phyloP scores from a whole-genome alignment of 2,888 invertebrate species.

The Polyommatus iphigenia region DNA sequence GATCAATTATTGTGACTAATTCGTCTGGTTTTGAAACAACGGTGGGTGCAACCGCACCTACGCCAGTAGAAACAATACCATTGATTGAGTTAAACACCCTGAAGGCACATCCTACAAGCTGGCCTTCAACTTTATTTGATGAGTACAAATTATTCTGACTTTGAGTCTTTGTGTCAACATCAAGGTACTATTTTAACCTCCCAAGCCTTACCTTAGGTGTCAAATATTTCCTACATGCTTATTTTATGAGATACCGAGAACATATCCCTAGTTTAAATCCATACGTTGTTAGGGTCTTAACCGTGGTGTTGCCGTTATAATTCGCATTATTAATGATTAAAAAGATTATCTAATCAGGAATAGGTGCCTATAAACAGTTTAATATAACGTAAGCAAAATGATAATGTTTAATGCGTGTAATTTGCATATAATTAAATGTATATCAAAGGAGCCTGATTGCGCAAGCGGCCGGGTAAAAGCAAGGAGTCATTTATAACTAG shows the following conservation, averaged over 20 bases:
- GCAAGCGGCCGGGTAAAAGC: constrained; percentile 31
- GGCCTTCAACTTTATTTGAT: constrained; percentile 22
- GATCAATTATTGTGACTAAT: constrained; percentile 63
- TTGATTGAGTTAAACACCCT: constrained; percentile 35
- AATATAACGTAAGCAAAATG: constrained; percentile 5
- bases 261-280: neutral
- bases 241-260: neutral
- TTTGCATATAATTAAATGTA: constrained; percentile 43
- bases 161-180: neutral
- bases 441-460: constrained; percentile 42
- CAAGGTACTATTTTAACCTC: constrained; percentile 12
- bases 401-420: constrained; percentile 32
- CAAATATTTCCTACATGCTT: neutral
- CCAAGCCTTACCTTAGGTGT: neutral
- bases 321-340: neutral
- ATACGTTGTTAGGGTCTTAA: neutral
- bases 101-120: constrained; percentile 34
- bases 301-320: neutral
- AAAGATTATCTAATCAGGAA: neutral
- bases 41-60: constrained; percentile 71
- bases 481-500: constrained; percentile 31
- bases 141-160: constrained; percentile 4
- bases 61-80: constrained; percentile 61
- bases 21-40: constrained; percentile 57
- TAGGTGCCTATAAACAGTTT: neutral